phyloP scores from a whole-genome alignment of 1,140 invertebrate species.

The Platorchestia sp. region DNA sequence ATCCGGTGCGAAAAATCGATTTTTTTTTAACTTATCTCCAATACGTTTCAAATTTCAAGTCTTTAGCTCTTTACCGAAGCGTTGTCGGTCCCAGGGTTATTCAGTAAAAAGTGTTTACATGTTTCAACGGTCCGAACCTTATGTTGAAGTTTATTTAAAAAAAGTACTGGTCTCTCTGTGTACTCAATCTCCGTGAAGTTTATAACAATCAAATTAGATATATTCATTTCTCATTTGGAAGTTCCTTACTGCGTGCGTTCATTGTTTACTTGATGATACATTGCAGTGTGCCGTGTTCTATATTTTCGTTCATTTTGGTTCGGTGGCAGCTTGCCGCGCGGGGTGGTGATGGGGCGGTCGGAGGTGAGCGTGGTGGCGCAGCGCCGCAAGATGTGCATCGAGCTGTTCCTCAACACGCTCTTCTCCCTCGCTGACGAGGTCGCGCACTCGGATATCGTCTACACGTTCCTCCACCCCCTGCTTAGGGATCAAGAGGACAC shows the following conservation, averaged over 20 bases:
- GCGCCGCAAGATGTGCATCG: conserved; percentile 86
- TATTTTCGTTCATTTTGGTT: background rate
- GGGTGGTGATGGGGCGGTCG: conserved; percentile 88
- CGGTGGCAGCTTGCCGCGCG: conserved; percentile 78
- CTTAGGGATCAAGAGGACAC: conserved; percentile 86
- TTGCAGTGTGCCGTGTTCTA: background rate
- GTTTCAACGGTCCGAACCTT: no score
- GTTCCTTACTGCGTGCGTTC: background rate
- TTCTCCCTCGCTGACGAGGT: conserved; percentile 92
- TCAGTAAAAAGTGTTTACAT: no score
- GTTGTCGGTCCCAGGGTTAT: no score
- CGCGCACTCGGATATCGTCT: conserved; percentile 94
- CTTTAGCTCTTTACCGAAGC: no score
- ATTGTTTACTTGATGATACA: background rate
- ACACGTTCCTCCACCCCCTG: conserved; percentile 97
- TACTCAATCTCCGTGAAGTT: background rate
- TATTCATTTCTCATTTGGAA: background rate
- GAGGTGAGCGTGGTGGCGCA: conserved; percentile 96
- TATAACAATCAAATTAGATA: background rate
- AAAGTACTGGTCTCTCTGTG: no score
- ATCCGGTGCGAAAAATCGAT: background rate
- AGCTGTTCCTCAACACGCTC: conserved; percentile 87
- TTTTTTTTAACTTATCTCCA: no score
- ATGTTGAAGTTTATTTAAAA: no score
- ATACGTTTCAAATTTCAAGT: no score